Percentiles rank a stretch among this genome's conserved stretches.
These are phyloP conservation scores for Philotrypesis tridentata DNA, from an alignment of 1,140 invertebrate species.

Conservation along the genomic window DNA sequence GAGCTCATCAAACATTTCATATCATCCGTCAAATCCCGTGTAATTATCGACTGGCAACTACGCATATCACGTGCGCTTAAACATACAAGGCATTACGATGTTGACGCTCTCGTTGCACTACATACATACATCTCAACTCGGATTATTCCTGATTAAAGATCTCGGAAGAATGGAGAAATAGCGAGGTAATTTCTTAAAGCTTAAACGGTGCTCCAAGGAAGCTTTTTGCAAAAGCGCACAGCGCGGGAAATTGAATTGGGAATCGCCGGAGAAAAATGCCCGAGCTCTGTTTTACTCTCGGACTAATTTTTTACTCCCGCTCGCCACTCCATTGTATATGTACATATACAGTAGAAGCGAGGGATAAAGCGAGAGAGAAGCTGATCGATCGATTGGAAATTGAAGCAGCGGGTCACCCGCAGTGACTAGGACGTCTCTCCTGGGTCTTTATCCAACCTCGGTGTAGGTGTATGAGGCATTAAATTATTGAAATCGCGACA, in stretches of 20 bases:
- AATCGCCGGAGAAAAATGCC: not conserved
- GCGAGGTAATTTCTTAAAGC: no score
- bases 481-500: conserved; percentile 8
- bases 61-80: not conserved
- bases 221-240: not conserved
- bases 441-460: not conserved
- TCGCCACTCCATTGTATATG: no score
- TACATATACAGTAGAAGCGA: not conserved
- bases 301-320: no score
- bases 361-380: not conserved
- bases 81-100: not conserved
- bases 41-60: not conserved
- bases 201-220: not conserved
- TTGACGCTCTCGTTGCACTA: no score
- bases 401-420: conserved; percentile 14
- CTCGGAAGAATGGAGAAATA: no score
- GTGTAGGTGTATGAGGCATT: not conserved
- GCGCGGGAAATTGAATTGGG: not conserved
- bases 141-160: no score
- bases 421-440: conserved; percentile 11
- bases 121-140: no score
- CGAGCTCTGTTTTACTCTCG: not conserved
- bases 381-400: conserved; percentile 23
- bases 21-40: not conserved
- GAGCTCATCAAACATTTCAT: not conserved